Evolutionary conservation across 2,888 invertebrate species (phyloP).

Genomic region (Beris chalybata): DNA sequence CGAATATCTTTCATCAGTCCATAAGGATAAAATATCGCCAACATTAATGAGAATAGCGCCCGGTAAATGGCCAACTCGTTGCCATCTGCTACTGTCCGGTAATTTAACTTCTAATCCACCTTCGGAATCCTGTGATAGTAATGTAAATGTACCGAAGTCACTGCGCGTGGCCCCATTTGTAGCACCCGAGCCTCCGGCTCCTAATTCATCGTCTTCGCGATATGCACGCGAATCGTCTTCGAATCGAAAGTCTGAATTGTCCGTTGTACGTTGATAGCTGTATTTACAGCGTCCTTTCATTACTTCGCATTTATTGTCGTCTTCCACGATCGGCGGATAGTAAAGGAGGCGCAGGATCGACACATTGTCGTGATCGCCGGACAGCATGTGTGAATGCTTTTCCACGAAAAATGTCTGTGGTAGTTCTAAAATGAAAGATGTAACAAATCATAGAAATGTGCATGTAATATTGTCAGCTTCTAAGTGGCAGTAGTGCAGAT

Average conservation of each 20-base stretch:
- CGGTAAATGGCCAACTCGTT: constrained; percentile 73
- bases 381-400: constrained; percentile 69
- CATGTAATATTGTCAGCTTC: too few species aligned
- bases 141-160: constrained; percentile 75
- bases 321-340: constrained; percentile 70
- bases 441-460: too few species aligned
- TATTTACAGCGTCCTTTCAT: constrained; percentile 55
- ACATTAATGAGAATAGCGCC: constrained; percentile 76
- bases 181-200: constrained; percentile 43
- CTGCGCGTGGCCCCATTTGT: constrained; percentile 55
- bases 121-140: constrained; percentile 73
- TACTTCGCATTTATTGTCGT: constrained; percentile 60
- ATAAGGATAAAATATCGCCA: constrained; percentile 72
- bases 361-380: constrained; percentile 63
- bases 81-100: constrained; percentile 69
- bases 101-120: constrained; percentile 69
- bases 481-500: too few species aligned
- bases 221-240: constrained; percentile 47
- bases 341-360: constrained; percentile 71
- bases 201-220: constrained; percentile 45
- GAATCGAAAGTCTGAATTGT: constrained; percentile 54
- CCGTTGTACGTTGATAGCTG: constrained; percentile 53
- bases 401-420: constrained; percentile 64
- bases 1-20: constrained; percentile 71
- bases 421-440: constrained; percentile 57